Base-by-base conservation (phyloP, 2,888 invertebrate species). In the Shargacucullia verbasci region DNA sequence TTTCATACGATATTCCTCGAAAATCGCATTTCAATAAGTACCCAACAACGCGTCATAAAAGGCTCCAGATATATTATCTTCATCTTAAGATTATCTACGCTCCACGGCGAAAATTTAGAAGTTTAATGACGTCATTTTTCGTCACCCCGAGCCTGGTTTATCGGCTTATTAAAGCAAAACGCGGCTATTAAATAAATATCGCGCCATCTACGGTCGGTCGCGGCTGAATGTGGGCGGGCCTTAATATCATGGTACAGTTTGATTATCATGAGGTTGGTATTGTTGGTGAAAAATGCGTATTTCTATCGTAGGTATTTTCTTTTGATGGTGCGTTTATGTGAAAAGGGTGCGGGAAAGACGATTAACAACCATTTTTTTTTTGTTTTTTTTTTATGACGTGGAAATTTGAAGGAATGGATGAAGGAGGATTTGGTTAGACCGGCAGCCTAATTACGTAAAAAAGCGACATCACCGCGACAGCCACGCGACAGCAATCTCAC, bases 81-180 rank as follows among this genome's bases (percentile, higher is more conserved):
- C 46, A 52, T 59, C 48, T 59, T 43, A 49, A 79, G 78, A 84
- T 85, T 76, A 20, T 20, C 20, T 20, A 81, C 74, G 59, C 64
- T 59, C 72, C 71, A 80, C 69, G 79, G 75, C 70, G 67, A 60
- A 78, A 86, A 86, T 85, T 86, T 78, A 70, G 79, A 76, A 82
- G 78, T 86, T 86, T 84, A 88, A 88, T 87, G 87, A 82, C 81
- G 81, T 84, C 83, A 88, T 89, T 88, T 87, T 86, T 88, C 87
- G 86, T 84, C 86, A 84, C 82, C 77, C 65, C 60, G 54, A 72
- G 70, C 69, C 73, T 81, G 84, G 77, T 87, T 88, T 88, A 89
- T 89, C 88, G 84, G 78, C 83, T 87, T 86, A 84, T 88, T 87
- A 88, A 86, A 81, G 80, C 75, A 72, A 79, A 77, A 79, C 69